phyloP scores from a whole-genome alignment of 2,797 vertebrate species.

The Sphaeramia orbicularis region DNA sequence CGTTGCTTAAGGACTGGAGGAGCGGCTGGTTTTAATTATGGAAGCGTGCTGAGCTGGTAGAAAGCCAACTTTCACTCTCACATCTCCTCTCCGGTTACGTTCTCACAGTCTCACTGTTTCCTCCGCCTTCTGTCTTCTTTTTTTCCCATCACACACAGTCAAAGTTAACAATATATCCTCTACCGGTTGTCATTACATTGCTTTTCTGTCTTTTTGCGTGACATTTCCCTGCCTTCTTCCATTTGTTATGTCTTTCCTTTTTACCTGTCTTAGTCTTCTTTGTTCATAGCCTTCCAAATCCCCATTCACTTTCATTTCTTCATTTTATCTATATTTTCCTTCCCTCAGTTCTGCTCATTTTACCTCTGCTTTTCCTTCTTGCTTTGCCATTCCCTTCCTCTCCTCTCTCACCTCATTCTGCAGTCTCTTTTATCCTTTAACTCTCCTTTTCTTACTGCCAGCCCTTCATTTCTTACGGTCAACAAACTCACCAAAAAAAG shows the following conservation, averaged over 20 bases:
- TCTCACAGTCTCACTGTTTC: conserved; percentile 18
- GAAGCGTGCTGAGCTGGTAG: conserved; percentile 56
- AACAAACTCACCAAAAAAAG: not conserved
- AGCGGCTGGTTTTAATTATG: conserved; percentile 67
- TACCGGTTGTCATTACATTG: not conserved
- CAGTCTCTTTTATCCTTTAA: conserved; percentile 50
- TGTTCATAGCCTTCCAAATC: not conserved
- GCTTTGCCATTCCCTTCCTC: conserved; percentile 1
- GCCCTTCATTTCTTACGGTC: conserved; percentile 4
- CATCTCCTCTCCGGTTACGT: conserved; percentile 26
- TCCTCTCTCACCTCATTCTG: conserved; percentile 24
- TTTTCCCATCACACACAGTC: not conserved
- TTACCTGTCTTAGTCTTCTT: not conserved
- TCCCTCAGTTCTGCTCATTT: not conserved
- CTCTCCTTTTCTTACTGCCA: conserved; percentile 24
- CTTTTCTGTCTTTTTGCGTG: not conserved
- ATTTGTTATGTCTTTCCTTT: not conserved
- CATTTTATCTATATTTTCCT: conserved; percentile 1
- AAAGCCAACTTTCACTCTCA: conserved; percentile 50
- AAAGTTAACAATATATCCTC: not conserved
- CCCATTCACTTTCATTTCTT: conserved; percentile 1
- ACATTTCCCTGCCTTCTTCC: no score
- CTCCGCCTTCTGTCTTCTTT: not conserved
- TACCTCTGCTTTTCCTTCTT: not conserved
- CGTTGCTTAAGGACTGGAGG: conserved; percentile 42